Percentiles rank a stretch among this genome's conserved stretches.
Conservation (phyloP, 2,113 vertebrate genomes). For the Sinocyclocheilus grahami region DNA sequence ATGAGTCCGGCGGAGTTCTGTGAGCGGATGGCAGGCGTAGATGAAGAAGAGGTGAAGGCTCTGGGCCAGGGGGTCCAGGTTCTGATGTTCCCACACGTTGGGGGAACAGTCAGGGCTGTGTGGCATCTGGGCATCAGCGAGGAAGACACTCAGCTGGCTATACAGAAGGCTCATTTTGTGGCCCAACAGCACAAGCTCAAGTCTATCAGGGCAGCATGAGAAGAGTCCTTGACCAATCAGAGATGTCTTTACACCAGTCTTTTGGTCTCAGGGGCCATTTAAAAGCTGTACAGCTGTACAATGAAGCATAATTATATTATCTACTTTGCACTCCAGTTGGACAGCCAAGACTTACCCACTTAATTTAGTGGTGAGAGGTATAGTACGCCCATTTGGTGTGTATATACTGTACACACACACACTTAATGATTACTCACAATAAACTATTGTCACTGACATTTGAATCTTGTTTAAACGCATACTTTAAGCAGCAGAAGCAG, state of each 20-base stretch:
- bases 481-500: too few species aligned
- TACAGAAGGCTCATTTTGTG: conserved; percentile 79
- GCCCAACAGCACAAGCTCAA: conserved; percentile 58
- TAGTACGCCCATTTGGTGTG: too few species aligned
- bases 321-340: too few species aligned
- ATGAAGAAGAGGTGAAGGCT: conserved; percentile 67
- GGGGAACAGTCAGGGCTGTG: conserved; percentile 64
- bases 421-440: too few species aligned
- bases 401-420: too few species aligned
- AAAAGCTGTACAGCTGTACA: neutral
- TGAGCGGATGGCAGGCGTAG: conserved; percentile 66
- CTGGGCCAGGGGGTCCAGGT: conserved; percentile 69
- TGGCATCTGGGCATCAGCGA: conserved; percentile 80
- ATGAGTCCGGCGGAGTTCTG: conserved; percentile 75
- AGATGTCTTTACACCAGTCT: neutral
- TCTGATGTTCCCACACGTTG: conserved; percentile 75
- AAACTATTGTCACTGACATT: too few species aligned
- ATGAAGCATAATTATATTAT: too few species aligned
- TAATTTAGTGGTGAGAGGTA: too few species aligned
- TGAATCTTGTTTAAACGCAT: too few species aligned
- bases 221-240: too few species aligned
- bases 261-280: neutral
- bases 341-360: too few species aligned
- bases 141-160: conserved; percentile 74
- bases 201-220: conserved; percentile 47